Evolutionary conservation across 2,797 vertebrate species (phyloP).

Genomic region (Rhinophrynus dorsalis): DNA sequence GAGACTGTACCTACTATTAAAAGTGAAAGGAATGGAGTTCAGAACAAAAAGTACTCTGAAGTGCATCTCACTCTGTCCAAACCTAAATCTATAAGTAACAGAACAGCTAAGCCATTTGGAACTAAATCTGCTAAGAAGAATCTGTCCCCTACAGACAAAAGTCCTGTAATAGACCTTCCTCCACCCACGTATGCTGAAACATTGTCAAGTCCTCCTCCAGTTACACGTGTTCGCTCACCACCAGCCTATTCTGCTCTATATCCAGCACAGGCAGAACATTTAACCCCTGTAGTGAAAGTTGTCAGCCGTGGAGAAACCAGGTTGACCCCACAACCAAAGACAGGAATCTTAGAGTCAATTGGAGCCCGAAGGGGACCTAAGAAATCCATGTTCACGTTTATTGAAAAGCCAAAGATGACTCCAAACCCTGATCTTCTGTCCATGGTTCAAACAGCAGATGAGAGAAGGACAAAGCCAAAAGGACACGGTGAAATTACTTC

Average conservation of each 20-base stretch:
- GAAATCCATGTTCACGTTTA: conserved; percentile 97
- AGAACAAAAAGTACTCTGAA: conserved; percentile 68
- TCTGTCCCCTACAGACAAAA: conserved; percentile 44
- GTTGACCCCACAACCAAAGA: conserved; percentile 65
- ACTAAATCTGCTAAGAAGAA: conserved; percentile 52
- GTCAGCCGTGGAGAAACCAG: conserved; percentile 55
- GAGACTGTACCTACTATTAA: accelerated
- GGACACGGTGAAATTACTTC: conserved; percentile 70
- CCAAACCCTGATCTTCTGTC: conserved; percentile 94
- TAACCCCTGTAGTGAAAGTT: conserved; percentile 65
- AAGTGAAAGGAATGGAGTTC: conserved; percentile 64
- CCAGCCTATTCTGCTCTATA: conserved; percentile 73
- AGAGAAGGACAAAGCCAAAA: conserved; percentile 77
- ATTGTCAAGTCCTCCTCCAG: conserved; percentile 68
- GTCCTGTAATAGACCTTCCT: conserved; percentile 64
- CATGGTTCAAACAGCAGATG: conserved; percentile 88
- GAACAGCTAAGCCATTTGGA: conserved; percentile 91
- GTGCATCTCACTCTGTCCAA: conserved; percentile 75
- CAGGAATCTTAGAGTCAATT: conserved; percentile 86
- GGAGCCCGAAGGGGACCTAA: conserved; percentile 68
- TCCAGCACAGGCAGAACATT: conserved; percentile 65
- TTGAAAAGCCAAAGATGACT: conserved; percentile 87
- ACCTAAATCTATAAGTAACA: conserved; percentile 76
- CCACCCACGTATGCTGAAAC: conserved; percentile 79
- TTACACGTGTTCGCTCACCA: conserved; percentile 66